These are phyloP conservation scores for Pipistrellus pygmaeus DNA, from an alignment of 2,797 vertebrate genomes.

Conservation along the genomic window DNA sequence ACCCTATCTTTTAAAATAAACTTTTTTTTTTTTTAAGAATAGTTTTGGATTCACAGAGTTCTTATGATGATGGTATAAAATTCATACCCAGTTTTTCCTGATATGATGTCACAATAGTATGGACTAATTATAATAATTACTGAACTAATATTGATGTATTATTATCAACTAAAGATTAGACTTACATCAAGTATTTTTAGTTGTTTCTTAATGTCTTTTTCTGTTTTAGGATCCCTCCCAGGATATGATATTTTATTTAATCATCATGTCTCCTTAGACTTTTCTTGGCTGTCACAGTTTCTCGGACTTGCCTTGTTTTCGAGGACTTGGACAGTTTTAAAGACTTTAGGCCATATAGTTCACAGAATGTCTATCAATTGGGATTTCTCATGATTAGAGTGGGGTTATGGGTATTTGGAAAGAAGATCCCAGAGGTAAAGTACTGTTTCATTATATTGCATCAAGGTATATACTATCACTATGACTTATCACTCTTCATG, in stretches of 20 bases:
- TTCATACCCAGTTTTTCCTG: neutral
- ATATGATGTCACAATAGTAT: neutral
- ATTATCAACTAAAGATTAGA: neutral
- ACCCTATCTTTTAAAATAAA: neutral
- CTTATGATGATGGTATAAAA: neutral
- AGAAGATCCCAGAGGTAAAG: neutral
- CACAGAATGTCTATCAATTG: neutral
- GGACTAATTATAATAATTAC: neutral
- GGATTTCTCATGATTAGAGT: neutral
- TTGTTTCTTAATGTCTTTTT: neutral
- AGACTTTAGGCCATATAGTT: neutral
- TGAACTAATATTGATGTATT: neutral
- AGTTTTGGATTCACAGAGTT: neutral
- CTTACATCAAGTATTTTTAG: neutral
- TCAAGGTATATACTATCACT: neutral
- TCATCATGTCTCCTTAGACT: neutral
- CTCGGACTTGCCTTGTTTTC: neutral
- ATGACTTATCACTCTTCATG: neutral
- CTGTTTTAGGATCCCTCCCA: neutral
- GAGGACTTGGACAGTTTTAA: conserved; percentile 9
- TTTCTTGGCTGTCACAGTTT: neutral
- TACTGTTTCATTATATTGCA: neutral
- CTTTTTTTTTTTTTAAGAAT: neutral
- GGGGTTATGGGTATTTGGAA: neutral
- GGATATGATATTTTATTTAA: neutral